These are phyloP conservation scores for Microctenopoma steveboyesi DNA, from an alignment of 2,797 vertebrate species.

Conservation along the genomic window DNA sequence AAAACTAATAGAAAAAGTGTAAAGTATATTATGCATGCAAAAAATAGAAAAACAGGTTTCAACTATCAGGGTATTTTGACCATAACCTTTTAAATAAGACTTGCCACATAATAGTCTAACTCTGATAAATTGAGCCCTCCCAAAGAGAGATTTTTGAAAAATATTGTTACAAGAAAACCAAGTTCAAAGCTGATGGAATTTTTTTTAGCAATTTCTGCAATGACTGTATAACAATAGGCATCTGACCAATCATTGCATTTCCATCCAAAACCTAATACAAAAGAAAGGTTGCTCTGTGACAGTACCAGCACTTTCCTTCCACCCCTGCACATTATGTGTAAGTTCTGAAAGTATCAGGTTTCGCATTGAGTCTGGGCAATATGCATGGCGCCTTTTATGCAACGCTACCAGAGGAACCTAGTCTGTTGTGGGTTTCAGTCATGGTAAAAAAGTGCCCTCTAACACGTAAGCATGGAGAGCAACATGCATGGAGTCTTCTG, in stretches of 20 bases:
- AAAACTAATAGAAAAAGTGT: too few species aligned
- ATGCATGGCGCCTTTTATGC: not conserved
- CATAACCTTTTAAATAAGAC: constrained; percentile 21
- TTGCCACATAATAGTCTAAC: not conserved
- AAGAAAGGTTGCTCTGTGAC: not conserved
- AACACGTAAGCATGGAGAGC: constrained; percentile 21
- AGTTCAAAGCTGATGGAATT: constrained; percentile 20
- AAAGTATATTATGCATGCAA: not conserved
- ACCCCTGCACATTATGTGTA: not conserved
- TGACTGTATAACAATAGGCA: constrained; percentile 8
- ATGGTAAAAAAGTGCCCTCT: constrained; percentile 49
- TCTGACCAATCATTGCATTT: not conserved
- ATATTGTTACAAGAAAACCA: constrained; percentile 33
- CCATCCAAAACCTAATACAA: not conserved
- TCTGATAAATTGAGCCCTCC: constrained; percentile 1
- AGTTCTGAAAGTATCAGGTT: constrained; percentile 27
- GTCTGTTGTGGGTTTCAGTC: not conserved
- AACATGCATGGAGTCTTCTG: constrained; percentile 5
- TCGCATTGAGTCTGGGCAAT: not conserved
- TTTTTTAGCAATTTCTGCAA: not conserved
- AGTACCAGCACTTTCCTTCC: not conserved
- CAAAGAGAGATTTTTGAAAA: constrained; percentile 9
- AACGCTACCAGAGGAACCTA: constrained; percentile 20
- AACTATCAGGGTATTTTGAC: not conserved
- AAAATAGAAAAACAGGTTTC: not conserved